Evolutionary conservation across 2,888 invertebrate species (phyloP).

Genomic region (Nephrotoma guestfalica): DNA sequence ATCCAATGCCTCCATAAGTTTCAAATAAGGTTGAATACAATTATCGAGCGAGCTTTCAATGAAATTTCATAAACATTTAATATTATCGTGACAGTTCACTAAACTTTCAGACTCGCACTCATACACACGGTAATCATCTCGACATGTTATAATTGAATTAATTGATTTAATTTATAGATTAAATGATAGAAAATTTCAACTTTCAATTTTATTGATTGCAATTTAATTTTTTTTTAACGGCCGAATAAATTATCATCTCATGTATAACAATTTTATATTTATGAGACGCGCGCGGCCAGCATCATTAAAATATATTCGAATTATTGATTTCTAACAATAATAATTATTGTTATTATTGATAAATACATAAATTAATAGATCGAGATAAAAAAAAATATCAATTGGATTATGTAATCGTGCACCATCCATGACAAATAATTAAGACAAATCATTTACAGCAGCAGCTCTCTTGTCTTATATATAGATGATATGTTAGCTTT

Average conservation of each 20-base stretch:
- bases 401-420: neutral
- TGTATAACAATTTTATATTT: neutral
- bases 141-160: neutral
- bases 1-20: no score
- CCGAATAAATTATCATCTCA: neutral
- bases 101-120: neutral
- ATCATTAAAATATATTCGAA: neutral
- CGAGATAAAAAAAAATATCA: neutral
- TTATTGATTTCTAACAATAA: neutral
- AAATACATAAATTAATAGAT: neutral
- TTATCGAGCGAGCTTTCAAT: neutral
- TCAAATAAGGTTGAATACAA: neutral
- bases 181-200: neutral
- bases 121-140: neutral
- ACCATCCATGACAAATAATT: neutral
- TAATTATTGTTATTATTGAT: neutral
- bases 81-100: neutral
- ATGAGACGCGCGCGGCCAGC: neutral
- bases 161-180: neutral
- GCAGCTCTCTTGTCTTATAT: neutral
- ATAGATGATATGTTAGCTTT: neutral
- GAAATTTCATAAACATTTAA: neutral
- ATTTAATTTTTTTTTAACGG: neutral
- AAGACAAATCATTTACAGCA: neutral
- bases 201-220: neutral